Percentiles rank a stretch among this genome's conserved stretches.
phyloP scores from a whole-genome alignment of 2,888 invertebrate species.

The Drosophila affinis region DNA sequence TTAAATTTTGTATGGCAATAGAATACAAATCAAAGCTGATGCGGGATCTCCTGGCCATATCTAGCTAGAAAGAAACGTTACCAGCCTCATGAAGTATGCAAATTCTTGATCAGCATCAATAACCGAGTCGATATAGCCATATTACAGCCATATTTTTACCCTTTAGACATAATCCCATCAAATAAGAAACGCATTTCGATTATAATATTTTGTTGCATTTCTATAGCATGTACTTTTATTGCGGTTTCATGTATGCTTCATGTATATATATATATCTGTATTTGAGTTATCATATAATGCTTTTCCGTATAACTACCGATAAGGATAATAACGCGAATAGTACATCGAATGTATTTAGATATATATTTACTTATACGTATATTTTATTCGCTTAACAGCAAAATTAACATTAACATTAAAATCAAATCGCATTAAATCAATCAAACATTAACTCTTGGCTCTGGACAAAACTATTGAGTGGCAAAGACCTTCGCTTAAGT shows the following conservation, averaged over 20 bases:
- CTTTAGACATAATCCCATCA: not conserved
- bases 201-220: constrained; percentile 55
- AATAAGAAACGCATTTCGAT: not conserved
- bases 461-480: constrained; percentile 6
- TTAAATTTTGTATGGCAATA: no score
- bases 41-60: no score
- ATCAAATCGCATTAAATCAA: constrained; percentile 4
- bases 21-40: no score
- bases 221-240: constrained; percentile 64
- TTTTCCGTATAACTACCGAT: constrained; percentile 49
- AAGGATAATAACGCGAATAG: constrained; percentile 58
- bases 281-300: constrained; percentile 38
- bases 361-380: constrained; percentile 12
- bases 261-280: not conserved
- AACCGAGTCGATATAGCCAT: no score
- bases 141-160: no score
- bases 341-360: constrained; percentile 23
- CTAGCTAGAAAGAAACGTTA: no score
- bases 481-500: constrained; percentile 38
- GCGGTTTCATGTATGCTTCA: constrained; percentile 50
- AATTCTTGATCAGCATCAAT: no score
- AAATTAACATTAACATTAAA: constrained; percentile 2
- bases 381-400: constrained; percentile 23
- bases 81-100: no score
- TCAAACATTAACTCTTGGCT: not conserved